Base-by-base conservation (phyloP, 2,888 invertebrate species). In the Cerastis leucographa region DNA sequence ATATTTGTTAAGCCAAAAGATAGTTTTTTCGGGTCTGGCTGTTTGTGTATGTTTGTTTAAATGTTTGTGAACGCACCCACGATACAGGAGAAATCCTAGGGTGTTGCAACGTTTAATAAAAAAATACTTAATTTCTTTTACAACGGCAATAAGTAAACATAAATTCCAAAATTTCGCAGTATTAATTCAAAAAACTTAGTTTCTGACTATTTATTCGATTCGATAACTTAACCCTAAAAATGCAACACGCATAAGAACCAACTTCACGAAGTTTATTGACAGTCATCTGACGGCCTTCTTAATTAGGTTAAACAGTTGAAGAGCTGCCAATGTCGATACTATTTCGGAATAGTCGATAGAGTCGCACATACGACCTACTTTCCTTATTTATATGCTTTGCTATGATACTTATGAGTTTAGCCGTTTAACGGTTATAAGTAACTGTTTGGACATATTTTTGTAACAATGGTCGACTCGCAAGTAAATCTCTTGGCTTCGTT, bases 241-340 rank as follows among this genome's bases (percentile, higher is more conserved):
- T 62, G 65, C 65, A 61, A 0, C 40, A 8, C 12, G 40, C 78
- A 62, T 71, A 78, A 44, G 17, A 78, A 71, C 64, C 25, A 74
- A 74, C 42, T 25, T n/a, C 35, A 35, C n/a, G 9, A 61, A 56
- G 17, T 78, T 65, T 78, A 78, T 40, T 71, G 70, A 69, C 70
- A 71, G 66, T 35, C 40, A 61, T 44, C 65, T 74, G 74, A 71
- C 71, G 76, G 78, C 79, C 77, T 83, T 76, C 62, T 76, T 76
- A 77, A 81, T 80, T 82, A 66, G 76, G 82, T 83, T 78, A 83
- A 78, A 72, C 75, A 83, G 66, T 85, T 86, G 85, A 87, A 81
- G 40, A 77, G 72, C 46, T 88, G 88, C 85, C 88, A 88, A 85
- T 78, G 44, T 42, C 66, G 75, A 64, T 70, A 81, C 88, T 76